A percentile compares a stretch with the other conserved stretches of the same genome.
Evolutionary conservation across 2,888 invertebrate genomes (phyloP).

Genomic region (Flabesymbios commensalis): DNA sequence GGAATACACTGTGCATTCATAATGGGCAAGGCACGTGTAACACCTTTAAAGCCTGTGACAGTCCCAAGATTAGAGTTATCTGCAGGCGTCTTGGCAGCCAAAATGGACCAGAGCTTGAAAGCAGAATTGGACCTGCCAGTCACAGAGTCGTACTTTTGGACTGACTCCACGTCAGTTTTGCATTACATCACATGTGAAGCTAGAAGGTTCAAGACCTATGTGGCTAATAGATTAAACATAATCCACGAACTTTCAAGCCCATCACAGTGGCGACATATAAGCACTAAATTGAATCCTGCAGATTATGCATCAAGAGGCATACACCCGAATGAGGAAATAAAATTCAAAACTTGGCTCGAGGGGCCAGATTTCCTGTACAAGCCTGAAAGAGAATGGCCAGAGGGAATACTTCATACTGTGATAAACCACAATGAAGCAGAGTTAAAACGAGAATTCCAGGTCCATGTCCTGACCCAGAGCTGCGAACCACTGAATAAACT

Average conservation of each 20-base stretch:
- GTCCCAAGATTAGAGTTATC: constrained; percentile 33
- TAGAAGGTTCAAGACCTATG: constrained; percentile 35
- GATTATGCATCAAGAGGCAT: no score
- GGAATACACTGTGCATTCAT: neutral
- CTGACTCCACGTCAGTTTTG: constrained; percentile 33
- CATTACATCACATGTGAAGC: constrained; percentile 36
- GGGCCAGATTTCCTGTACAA: no score
- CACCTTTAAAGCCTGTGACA: constrained; percentile 31
- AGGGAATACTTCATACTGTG: no score
- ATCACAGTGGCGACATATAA: constrained; percentile 34
- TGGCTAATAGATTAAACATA: constrained; percentile 38
- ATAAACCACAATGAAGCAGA: no score
- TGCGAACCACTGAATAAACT: no score
- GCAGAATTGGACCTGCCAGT: neutral
- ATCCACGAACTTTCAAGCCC: constrained; percentile 26
- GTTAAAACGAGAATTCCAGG: no score
- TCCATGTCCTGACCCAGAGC: no score
- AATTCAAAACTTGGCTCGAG: no score
- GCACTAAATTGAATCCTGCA: constrained; percentile 33
- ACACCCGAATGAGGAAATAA: no score
- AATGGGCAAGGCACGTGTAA: constrained; percentile 29
- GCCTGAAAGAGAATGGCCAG: no score
- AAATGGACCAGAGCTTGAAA: neutral
- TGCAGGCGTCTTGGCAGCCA: constrained; percentile 23
- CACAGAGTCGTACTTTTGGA: constrained; percentile 18